These are phyloP conservation scores for Torymus aiolomorphi DNA, from an alignment of 2,888 invertebrate genomes.

Conservation along the genomic window DNA sequence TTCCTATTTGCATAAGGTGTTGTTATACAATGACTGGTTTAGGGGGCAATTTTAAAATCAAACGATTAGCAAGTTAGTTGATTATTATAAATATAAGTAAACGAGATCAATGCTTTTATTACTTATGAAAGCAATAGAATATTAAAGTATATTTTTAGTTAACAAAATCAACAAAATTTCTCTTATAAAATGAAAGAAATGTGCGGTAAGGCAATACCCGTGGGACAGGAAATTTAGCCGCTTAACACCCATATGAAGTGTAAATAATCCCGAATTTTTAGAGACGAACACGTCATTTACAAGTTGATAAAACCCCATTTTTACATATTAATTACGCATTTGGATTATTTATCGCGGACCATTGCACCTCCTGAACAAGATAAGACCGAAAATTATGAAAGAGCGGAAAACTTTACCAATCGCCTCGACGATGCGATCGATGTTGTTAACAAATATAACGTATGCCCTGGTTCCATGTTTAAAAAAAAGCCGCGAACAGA, in stretches of 20 bases:
- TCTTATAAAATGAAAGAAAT: too few species aligned
- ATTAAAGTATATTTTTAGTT: too few species aligned
- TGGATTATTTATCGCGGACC: conserved; percentile 12
- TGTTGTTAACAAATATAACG: conserved; percentile 29
- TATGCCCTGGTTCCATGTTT: conserved; percentile 7
- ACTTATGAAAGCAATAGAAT: too few species aligned
- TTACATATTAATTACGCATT: conserved; percentile 34
- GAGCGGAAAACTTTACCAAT: conserved; percentile 22
- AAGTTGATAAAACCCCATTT: conserved; percentile 33
- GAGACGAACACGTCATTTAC: conserved; percentile 18
- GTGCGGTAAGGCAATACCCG: too few species aligned
- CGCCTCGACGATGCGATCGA: conserved; percentile 26
- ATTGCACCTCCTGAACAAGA: conserved; percentile 27
- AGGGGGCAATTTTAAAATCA: too few species aligned
- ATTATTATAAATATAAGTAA: too few species aligned
- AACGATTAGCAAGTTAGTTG: too few species aligned
- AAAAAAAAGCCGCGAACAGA: conserved; percentile 23
- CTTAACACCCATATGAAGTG: neutral
- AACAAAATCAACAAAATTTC: too few species aligned
- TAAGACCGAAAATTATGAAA: conserved; percentile 12
- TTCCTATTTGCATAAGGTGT: too few species aligned
- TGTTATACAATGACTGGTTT: too few species aligned
- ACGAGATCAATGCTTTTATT: too few species aligned
- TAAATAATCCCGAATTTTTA: conserved; percentile 8
- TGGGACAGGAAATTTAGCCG: too few species aligned